Percentiles rank a stretch among this genome's conserved stretches.
phyloP scores from a whole-genome alignment of 1,140 invertebrate genomes.

The Cephus cinctus region DNA sequence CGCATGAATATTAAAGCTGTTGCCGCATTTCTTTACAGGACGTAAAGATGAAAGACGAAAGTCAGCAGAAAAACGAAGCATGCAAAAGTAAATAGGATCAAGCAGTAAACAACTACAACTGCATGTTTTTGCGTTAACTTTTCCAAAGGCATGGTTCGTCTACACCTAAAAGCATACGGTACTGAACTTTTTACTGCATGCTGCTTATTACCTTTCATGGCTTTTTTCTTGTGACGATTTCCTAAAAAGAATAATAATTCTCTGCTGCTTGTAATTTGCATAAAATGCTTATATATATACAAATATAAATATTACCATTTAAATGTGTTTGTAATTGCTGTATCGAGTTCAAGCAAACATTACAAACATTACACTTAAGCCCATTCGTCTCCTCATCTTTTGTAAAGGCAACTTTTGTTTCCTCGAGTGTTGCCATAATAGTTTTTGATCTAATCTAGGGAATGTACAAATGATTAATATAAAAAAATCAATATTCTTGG shows the following conservation, averaged over 20 bases:
- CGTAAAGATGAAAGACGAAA: constrained; percentile 35
- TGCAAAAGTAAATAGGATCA: constrained; percentile 42
- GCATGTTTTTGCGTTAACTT: constrained; percentile 37
- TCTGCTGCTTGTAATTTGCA: not conserved
- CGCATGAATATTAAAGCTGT: not conserved
- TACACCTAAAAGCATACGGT: constrained; percentile 33
- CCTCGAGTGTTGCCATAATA: constrained; percentile 51
- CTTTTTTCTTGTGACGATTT: constrained; percentile 52
- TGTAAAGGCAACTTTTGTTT: constrained; percentile 48
- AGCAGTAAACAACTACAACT: constrained; percentile 33
- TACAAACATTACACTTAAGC: constrained; percentile 55
- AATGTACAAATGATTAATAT: constrained; percentile 28
- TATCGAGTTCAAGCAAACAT: constrained; percentile 55
- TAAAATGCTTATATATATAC: constrained; percentile 1
- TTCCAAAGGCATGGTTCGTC: constrained; percentile 33
- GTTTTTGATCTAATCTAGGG: constrained; percentile 41
- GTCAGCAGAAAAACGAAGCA: constrained; percentile 38
- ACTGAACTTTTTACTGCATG: constrained; percentile 31
- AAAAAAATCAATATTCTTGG: constrained; percentile 14
- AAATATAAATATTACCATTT: constrained; percentile 42
- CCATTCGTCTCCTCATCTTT: constrained; percentile 53
- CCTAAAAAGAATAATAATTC: constrained; percentile 33
- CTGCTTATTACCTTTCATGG: constrained; percentile 51
- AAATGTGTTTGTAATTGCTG: constrained; percentile 58
- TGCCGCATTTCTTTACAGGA: constrained; percentile 19